Evolutionary conservation across 1,140 invertebrate genomes (phyloP), one percentile per base, ranked within the genome.

Genomic region (Adelges cooleyi): DNA sequence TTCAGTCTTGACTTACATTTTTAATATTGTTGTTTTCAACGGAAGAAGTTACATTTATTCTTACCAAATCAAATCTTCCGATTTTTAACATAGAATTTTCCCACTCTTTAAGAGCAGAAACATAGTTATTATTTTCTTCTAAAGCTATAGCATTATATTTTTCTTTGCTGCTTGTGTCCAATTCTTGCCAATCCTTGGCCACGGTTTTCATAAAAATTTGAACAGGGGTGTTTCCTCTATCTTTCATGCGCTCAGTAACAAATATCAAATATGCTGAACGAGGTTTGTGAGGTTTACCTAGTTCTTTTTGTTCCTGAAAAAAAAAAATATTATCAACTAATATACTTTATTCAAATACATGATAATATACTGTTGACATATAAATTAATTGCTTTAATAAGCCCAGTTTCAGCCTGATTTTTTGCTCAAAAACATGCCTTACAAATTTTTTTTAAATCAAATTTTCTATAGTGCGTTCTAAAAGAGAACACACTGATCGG

Each of bases 261-360:
- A 29, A 62, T 6, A 22, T 46, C 29, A 62, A 48, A 33, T 62
- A 62, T 33, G 56, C 56, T 46, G 42, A 46, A 22, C 27, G 42
- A 33, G 56, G 56, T 33, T 62, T 62, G 22, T 42, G 42, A 9
- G 56, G 56, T 48, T 62, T 62, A n/a, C 56, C 56, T 8, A 62
- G 46, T 33, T 48, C 42, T 48, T 62, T 62, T 29, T 46, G 20
- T 46, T 62, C 56, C 56, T 62, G 27, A 25, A 56, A 59, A 27
- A 18, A 25, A 59, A n/a, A n/a, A n/a, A n/a, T n/a, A n/a, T n/a
- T n/a, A n/a, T n/a, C n/a, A n/a, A n/a, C n/a, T n/a, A n/a, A n/a
- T n/a, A n/a, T n/a, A n/a, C n/a, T n/a, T n/a, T n/a, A n/a, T n/a
- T n/a, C n/a, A n/a, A n/a, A n/a, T n/a, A n/a, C n/a, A n/a, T n/a